These are phyloP conservation scores for Bhutanitis thaidina DNA, from an alignment of 2,888 invertebrate species.

Conservation along the genomic window DNA sequence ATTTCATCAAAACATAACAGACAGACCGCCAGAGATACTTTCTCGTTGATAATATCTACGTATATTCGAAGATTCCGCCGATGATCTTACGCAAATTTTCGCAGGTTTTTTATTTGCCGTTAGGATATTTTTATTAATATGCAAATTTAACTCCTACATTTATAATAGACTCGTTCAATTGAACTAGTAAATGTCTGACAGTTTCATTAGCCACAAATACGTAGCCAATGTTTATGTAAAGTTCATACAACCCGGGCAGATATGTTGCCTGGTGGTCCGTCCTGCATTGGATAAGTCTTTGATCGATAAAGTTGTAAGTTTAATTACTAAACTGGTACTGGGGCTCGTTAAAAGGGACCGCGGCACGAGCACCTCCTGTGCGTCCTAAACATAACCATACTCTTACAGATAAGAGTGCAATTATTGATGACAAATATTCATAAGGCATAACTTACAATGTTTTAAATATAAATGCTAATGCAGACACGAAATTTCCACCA, in stretches of 20 bases:
- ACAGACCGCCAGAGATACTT: too few relatives aligned
- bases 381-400: slow-evolving; percentile 17
- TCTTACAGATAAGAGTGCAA: slow-evolving; percentile 15
- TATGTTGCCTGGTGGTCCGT: slow-evolving; percentile 66
- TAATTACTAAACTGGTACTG: slow-evolving; percentile 72
- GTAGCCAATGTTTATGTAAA: slow-evolving; percentile 59
- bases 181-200: slow-evolving; percentile 60
- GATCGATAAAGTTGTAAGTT: slow-evolving; percentile 76
- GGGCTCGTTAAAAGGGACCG: slow-evolving; percentile 56
- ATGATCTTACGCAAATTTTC: too few relatives aligned
- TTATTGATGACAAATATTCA: slow-evolving; percentile 18
- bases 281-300: slow-evolving; percentile 57
- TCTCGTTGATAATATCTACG: too few relatives aligned
- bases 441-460: slow-evolving; percentile 23
- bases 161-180: slow-evolving; percentile 67
- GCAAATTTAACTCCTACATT: slow-evolving; percentile 29
- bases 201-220: slow-evolving; percentile 61
- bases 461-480: slow-evolving; percentile 20
- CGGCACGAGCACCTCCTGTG: slow-evolving; percentile 47
- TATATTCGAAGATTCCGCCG: too few relatives aligned
- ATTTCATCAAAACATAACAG: too few relatives aligned
- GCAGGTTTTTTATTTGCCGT: too few relatives aligned
- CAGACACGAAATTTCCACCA: slow-evolving; percentile 14
- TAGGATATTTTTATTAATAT: neutral
- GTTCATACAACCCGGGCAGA: slow-evolving; percentile 46